Evolutionary conservation across 2,797 vertebrate species (phyloP), one percentile per base, ranked within the genome.

Genomic region (Schizothorax lantsangensis): DNA sequence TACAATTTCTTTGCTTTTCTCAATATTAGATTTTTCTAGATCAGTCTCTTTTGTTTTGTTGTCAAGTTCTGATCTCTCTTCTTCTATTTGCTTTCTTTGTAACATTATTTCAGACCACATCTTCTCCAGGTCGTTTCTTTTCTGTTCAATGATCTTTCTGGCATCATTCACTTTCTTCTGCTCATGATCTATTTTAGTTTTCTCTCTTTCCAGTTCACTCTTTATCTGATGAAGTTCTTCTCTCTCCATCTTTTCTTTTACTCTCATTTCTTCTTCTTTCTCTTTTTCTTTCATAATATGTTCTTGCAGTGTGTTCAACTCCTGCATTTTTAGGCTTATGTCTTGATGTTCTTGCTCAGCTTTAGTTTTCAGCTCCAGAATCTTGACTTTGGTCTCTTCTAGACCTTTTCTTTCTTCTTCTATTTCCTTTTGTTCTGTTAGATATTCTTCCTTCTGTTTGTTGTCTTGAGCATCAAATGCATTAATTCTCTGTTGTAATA

Each of bases 321-420:
- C 5, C 38, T 59, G 43, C 3, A 5, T 59, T 86, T 45, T 72
- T 54, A n/a, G 79, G 79, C 38, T 66, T 1, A 80, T 1, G 1
- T 43, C 57, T 30, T 19, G 12, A 11, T 66, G 23, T 14, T 68
- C 40, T 26, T 49, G 62, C 4, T 68, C 62, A 36, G 11, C 9
- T 68, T 68, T 68, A 11, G 5, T 45, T 11, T 68, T 68, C 19
- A 81, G 2, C 7, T 81, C 62, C 8, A 12, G 8, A 6, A 81
- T 81, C 11, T 81, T 9, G 1, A 4, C 40, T 68, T 66, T 68
- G n/a, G 38, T 21, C 0, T 47, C 0, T 33, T 84, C 43, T 6
- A 87, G 38, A 79, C 9, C 0, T 40, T 80, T 26, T 66, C 30
- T 80, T 47, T 84, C 54, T 33, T 75, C 5, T 9, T 87, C 54